Evolutionary conservation across 2,888 invertebrate species (phyloP).

Genomic region (Spialia ferax): DNA sequence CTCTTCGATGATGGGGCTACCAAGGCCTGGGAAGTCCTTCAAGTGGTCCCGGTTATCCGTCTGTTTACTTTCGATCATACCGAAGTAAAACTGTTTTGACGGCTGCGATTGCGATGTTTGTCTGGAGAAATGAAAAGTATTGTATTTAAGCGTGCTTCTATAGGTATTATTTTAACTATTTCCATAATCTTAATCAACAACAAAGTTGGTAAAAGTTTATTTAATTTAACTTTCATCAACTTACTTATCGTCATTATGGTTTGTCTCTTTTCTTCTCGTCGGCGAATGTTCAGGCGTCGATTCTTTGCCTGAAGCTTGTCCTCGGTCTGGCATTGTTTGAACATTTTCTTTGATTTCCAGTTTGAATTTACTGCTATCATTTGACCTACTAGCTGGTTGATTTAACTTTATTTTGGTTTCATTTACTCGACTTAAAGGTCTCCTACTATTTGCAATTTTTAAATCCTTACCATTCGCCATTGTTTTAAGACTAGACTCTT

Average conservation of each 20-base stretch:
- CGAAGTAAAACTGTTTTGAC: slow-evolving; percentile 90
- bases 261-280: slow-evolving; percentile 68
- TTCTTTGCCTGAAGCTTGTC: slow-evolving; percentile 88
- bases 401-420: slow-evolving; percentile 66
- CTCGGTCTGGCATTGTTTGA: slow-evolving; percentile 76
- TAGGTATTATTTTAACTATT: neutral
- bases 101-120: slow-evolving; percentile 55
- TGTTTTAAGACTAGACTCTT: slow-evolving; percentile 80
- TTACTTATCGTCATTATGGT: slow-evolving; percentile 64
- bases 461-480: slow-evolving; percentile 57
- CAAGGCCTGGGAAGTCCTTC: slow-evolving; percentile 79
- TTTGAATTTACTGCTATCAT: slow-evolving; percentile 59
- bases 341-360: slow-evolving; percentile 65
- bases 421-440: slow-evolving; percentile 67
- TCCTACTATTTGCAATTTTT: slow-evolving; percentile 57
- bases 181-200: neutral
- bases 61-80: slow-evolving; percentile 89
- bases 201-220: neutral
- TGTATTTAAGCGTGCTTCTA: neutral
- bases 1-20: slow-evolving; percentile 79
- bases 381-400: slow-evolving; percentile 55
- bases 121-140: slow-evolving; percentile 6
- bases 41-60: slow-evolving; percentile 65
- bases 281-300: slow-evolving; percentile 88
- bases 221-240: slow-evolving; percentile 46